These are phyloP conservation scores for Cygnus atratus DNA, from an alignment of 2,113 vertebrate species.

Conservation along the genomic window DNA sequence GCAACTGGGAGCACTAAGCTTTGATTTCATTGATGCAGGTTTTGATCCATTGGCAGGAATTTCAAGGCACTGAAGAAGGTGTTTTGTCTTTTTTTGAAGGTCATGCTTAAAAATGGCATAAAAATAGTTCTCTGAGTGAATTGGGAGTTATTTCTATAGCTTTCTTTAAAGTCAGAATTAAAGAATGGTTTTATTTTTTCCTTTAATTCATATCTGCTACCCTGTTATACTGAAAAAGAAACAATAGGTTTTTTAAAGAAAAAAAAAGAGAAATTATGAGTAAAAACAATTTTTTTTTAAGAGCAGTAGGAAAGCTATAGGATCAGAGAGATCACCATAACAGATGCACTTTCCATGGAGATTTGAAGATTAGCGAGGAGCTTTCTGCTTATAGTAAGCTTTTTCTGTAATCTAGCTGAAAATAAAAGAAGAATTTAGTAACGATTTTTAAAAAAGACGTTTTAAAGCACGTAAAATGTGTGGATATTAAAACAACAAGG, in stretches of 20 bases:
- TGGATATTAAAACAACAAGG: not conserved
- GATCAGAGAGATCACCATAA: conserved; percentile 22
- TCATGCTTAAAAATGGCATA: not conserved
- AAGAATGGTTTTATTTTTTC: not conserved
- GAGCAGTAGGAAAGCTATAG: not conserved
- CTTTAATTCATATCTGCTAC: not conserved
- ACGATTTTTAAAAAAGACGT: not conserved
- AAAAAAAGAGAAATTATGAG: not conserved
- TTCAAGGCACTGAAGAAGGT: not conserved
- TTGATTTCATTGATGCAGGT: not conserved
- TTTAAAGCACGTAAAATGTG: not conserved
- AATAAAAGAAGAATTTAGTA: conserved; percentile 8
- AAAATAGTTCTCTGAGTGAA: conserved; percentile 18
- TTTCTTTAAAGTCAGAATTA: conserved; percentile 9
- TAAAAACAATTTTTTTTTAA: conserved; percentile 36
- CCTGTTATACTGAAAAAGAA: conserved; percentile 37
- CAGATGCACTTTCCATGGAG: conserved; percentile 30
- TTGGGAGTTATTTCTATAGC: not conserved
- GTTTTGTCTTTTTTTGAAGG: conserved; percentile 34
- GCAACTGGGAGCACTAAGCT: fast-evolving
- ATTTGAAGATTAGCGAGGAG: conserved; percentile 18
- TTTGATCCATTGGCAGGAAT: not conserved
- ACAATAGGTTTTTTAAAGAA: not conserved
- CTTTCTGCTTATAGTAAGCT: conserved; percentile 26
- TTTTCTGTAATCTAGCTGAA: not conserved